These are phyloP conservation scores for Cardiocondyla obscurior DNA, from an alignment of 1,140 invertebrate genomes.

Conservation along the genomic window DNA sequence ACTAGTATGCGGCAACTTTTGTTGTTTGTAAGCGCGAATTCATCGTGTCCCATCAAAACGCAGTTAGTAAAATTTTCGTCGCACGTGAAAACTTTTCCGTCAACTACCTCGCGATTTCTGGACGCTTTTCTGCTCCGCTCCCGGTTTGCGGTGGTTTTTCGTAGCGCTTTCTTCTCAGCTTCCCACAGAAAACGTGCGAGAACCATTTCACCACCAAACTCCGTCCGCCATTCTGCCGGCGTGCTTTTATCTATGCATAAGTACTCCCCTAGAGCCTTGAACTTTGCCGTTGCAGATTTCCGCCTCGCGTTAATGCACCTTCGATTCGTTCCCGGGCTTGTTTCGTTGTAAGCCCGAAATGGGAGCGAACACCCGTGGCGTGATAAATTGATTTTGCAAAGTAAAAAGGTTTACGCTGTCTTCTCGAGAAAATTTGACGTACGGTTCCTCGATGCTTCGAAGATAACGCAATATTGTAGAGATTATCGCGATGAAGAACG, in stretches of 20 bases:
- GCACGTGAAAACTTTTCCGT: constrained; percentile 23
- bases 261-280: constrained; percentile 40
- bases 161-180: constrained; percentile 3
- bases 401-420: constrained; percentile 28
- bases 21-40: background rate
- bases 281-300: constrained; percentile 41
- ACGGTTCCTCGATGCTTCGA: background rate
- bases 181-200: constrained; percentile 17
- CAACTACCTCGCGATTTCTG: constrained; percentile 37
- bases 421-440: constrained; percentile 21
- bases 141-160: constrained; percentile 7
- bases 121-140: background rate
- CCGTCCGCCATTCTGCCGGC: constrained; percentile 5
- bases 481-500: constrained; percentile 8
- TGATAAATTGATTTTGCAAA: constrained; percentile 39
- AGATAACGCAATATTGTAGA: constrained; percentile 26
- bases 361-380: constrained; percentile 2
- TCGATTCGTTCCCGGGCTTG: constrained; percentile 32
- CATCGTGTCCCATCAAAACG: constrained; percentile 48
- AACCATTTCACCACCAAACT: constrained; percentile 44
- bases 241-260: constrained; percentile 41
- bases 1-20: background rate
- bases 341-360: constrained; percentile 20
- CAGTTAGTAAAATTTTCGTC: constrained; percentile 36
- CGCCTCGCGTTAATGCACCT: constrained; percentile 41